These are phyloP conservation scores for Camptogramma bilineatum DNA, from an alignment of 2,888 invertebrate genomes.

Conservation along the genomic window DNA sequence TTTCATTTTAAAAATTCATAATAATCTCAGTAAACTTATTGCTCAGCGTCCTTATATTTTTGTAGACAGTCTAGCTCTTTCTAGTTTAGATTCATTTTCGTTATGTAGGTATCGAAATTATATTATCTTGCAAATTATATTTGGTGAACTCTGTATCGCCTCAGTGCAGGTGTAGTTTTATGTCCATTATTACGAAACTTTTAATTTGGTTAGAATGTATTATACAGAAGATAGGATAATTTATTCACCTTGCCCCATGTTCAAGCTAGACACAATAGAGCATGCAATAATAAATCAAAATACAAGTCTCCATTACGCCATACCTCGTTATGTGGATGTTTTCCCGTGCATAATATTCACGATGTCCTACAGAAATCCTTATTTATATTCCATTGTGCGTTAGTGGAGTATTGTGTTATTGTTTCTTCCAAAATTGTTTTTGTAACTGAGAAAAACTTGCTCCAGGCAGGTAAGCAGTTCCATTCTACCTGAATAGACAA, in stretches of 20 bases:
- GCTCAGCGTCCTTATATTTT: background rate
- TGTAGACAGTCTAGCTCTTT: background rate
- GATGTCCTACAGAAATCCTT: constrained; percentile 29
- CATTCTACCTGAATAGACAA: constrained; percentile 35
- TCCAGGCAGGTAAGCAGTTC: constrained; percentile 20
- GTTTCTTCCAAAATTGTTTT: constrained; percentile 19
- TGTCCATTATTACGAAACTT: constrained; percentile 6
- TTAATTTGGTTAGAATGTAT: constrained; percentile 13
- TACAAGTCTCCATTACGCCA: constrained; percentile 23
- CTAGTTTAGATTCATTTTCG: constrained; percentile 4
- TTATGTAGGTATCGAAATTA: background rate
- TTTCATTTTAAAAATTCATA: background rate
- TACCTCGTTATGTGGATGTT: constrained; percentile 28
- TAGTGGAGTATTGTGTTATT: constrained; percentile 12
- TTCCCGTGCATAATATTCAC: constrained; percentile 8
- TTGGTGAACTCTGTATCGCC: constrained; percentile 1
- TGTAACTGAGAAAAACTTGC: constrained; percentile 15
- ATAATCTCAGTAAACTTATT: background rate
- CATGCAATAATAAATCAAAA: constrained; percentile 31
- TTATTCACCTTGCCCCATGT: constrained; percentile 30
- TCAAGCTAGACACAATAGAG: constrained; percentile 36
- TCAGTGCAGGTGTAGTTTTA: constrained; percentile 11
- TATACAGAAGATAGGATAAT: constrained; percentile 17
- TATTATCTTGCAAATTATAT: constrained; percentile 13
- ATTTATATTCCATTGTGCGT: constrained; percentile 13